Evolutionary conservation across 1,140 invertebrate genomes (phyloP).

Genomic region (Heliconius hermathena): DNA sequence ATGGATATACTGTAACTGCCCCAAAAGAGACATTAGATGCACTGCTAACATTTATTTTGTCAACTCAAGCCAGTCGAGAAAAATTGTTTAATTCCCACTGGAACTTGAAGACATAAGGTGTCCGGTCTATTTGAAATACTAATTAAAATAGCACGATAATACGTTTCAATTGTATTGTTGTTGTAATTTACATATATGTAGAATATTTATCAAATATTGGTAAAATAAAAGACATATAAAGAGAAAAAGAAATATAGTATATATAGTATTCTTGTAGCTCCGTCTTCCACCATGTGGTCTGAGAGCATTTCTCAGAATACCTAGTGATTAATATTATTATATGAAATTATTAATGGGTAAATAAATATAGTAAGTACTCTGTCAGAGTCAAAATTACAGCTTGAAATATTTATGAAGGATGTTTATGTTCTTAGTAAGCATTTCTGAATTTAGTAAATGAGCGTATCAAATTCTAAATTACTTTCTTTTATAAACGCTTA

Average conservation of each 20-base stretch:
- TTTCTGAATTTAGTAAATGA: too few relatives aligned
- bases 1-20: constrained; percentile 49
- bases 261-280: too few relatives aligned
- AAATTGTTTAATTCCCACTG: constrained; percentile 14
- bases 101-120: constrained; percentile 1
- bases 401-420: too few relatives aligned
- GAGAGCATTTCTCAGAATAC: too few relatives aligned
- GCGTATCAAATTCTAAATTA: background rate
- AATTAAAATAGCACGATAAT: background rate
- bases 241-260: too few relatives aligned
- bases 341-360: too few relatives aligned
- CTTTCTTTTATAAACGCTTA: background rate
- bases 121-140: background rate
- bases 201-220: background rate
- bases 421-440: too few relatives aligned
- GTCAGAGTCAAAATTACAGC: too few relatives aligned
- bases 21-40: constrained; percentile 56
- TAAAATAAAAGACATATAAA: background rate
- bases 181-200: background rate
- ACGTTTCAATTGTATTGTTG: background rate
- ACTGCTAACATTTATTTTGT: constrained; percentile 31
- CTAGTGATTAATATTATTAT: too few relatives aligned
- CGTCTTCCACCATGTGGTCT: too few relatives aligned
- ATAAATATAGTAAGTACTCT: too few relatives aligned
- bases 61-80: constrained; percentile 24